Conservation (phyloP, 2,113 vertebrate genomes). For the Penelope pileata region DNA sequence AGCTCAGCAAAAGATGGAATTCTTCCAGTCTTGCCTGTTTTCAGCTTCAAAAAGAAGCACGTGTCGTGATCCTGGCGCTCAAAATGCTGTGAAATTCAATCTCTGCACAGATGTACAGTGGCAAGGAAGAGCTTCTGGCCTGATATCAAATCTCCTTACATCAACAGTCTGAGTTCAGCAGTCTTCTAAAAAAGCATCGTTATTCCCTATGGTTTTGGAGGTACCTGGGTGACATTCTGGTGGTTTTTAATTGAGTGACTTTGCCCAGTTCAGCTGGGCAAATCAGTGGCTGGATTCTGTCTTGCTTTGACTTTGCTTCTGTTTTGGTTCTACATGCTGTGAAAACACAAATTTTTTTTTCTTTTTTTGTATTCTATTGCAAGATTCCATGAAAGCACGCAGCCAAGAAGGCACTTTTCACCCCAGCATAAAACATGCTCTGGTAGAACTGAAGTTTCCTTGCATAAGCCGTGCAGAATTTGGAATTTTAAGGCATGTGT, state of each 20-base stretch:
- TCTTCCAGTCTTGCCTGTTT: background rate
- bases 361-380: background rate
- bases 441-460: background rate
- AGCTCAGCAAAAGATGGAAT: background rate
- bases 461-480: background rate
- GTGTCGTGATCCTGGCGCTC: too few species aligned
- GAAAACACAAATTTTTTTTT: background rate
- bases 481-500: background rate
- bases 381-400: background rate
- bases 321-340: background rate
- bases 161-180: background rate
- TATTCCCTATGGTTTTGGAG: background rate
- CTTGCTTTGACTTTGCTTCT: too few species aligned
- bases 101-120: background rate
- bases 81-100: background rate
- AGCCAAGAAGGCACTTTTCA: background rate
- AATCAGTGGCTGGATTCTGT: accelerated
- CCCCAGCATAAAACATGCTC: background rate
- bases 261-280: too few species aligned
- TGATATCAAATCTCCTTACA: too few species aligned
- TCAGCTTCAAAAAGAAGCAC: background rate
- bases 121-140: background rate
- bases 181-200: too few species aligned
- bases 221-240: background rate
- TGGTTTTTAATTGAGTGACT: background rate